Conservation (phyloP, 2,888 invertebrate species). For the Panzeria rudis region DNA sequence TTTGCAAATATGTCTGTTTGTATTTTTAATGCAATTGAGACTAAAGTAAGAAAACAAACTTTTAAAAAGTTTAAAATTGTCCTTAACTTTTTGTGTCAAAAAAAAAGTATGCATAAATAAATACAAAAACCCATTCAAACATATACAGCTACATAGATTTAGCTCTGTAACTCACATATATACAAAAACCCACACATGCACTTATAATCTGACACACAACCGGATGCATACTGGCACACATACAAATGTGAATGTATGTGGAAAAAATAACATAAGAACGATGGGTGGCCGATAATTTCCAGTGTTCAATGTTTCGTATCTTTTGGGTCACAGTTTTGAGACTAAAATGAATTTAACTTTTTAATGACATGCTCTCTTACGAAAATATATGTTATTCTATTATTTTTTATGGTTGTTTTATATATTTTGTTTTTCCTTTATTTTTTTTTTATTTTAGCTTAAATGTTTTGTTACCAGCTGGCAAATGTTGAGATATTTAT, state of each 20-base stretch:
- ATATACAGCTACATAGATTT: not conserved
- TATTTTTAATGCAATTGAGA: constrained; percentile 71
- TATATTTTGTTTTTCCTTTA: not conserved
- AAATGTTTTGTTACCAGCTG: constrained; percentile 50
- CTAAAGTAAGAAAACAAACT: constrained; percentile 67
- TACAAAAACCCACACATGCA: constrained; percentile 37
- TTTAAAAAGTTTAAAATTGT: constrained; percentile 71
- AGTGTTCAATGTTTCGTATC: constrained; percentile 68
- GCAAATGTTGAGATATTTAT: constrained; percentile 31
- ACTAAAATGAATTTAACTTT: constrained; percentile 64
- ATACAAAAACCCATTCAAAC: constrained; percentile 7
- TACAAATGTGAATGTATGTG: not conserved
- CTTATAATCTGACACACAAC: constrained; percentile 46
- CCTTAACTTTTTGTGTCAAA: constrained; percentile 68
- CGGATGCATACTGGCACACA: constrained; percentile 13
- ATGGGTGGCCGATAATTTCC: constrained; percentile 56
- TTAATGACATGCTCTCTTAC: constrained; percentile 53
- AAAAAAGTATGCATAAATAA: constrained; percentile 53
- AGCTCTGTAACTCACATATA: not conserved
- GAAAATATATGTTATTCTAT: constrained; percentile 31
- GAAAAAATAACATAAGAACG: constrained; percentile 39
- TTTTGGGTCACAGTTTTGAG: constrained; percentile 64
- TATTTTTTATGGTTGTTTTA: constrained; percentile 6
- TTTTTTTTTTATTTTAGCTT: constrained; percentile 19
- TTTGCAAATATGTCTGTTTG: constrained; percentile 40